These are phyloP conservation scores for Alauda arvensis DNA, from an alignment of 2,797 vertebrate genomes.

Conservation along the genomic window DNA sequence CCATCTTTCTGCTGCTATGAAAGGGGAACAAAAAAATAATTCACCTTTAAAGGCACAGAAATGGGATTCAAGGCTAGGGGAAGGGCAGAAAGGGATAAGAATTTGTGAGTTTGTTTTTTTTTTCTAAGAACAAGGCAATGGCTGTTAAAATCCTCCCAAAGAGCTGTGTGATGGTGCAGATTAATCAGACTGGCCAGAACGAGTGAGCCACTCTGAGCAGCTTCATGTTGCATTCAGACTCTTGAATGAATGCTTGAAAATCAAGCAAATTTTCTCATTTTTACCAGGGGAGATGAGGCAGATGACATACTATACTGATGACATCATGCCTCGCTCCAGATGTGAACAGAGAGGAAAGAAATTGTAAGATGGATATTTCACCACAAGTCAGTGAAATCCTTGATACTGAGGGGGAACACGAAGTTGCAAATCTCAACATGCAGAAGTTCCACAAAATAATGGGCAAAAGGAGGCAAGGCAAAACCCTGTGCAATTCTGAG, in stretches of 20 bases:
- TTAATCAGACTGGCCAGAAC: neutral
- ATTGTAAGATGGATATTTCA: neutral
- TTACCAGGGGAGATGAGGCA: constrained; percentile 37
- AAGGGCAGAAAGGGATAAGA: neutral
- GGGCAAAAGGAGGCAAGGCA: neutral
- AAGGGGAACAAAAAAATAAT: constrained; percentile 47
- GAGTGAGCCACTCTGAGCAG: neutral
- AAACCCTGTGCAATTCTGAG: neutral
- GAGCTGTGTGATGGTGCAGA: neutral
- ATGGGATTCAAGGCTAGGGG: neutral
- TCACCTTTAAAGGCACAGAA: constrained; percentile 46
- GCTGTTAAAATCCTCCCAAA: neutral
- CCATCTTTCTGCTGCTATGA: constrained; percentile 43
- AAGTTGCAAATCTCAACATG: neutral
- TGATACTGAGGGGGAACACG: neutral
- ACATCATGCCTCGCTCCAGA: constrained; percentile 30
- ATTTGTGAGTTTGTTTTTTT: neutral
- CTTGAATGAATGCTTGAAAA: constrained; percentile 9
- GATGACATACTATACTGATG: constrained; percentile 32
- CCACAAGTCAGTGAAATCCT: neutral
- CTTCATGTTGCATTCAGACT: neutral
- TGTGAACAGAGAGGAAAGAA: constrained; percentile 27
- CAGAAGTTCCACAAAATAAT: neutral
- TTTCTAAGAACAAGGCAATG: neutral
- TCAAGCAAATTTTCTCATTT: constrained; percentile 29